Base-by-base conservation (phyloP, 2,888 invertebrate genomes). In the Muscina levida region DNA sequence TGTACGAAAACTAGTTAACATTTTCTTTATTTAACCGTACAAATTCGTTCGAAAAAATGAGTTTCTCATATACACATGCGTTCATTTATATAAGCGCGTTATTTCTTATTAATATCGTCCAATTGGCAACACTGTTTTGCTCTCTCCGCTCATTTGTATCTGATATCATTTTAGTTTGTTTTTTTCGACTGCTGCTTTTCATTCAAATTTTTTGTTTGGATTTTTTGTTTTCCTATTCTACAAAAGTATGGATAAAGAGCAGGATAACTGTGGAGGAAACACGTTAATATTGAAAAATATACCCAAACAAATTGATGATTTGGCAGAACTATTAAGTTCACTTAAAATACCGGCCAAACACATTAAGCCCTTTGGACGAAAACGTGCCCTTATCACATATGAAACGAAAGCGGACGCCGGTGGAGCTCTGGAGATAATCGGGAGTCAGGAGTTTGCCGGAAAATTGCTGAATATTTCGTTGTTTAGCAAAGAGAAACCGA, bases 241-340 rank as follows among this genome's bases (percentile, higher is more conserved):
- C 15, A 46, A 24, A 19, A 71, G 48, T 13, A 83, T 82, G 83
- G 19, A 79, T 37, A 73, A 72, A 22, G 31, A 31, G 31, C 8
- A 31, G 31, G 37, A 65, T 15, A 53, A 70, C 56, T 56, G 44
- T 15, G 0, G 6, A 15, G 62, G 17, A 1, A 78, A 76, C 37
- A 89, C 85, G 48, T 79, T 88, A 76, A 62, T 88, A 62, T 72
- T 88, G 0, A 88, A 88, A 73, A 87, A 83, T 79, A 85, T 89
- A 83, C 88, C 89, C 15, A 86, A 85, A 71, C 83, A 84, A 80
- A 82, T 87, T 42, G 76, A 82, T 2, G 83, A 87, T 13, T 72
- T 88, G 37, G 77, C 81, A 1, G 79, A 80, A 39, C 42, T 87
- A 0, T 83, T 89, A 13, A 77, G 79, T 11, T 83, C 84, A 6